Base-by-base conservation (phyloP, 2,888 invertebrate genomes). In the Stenodema calcarata region DNA sequence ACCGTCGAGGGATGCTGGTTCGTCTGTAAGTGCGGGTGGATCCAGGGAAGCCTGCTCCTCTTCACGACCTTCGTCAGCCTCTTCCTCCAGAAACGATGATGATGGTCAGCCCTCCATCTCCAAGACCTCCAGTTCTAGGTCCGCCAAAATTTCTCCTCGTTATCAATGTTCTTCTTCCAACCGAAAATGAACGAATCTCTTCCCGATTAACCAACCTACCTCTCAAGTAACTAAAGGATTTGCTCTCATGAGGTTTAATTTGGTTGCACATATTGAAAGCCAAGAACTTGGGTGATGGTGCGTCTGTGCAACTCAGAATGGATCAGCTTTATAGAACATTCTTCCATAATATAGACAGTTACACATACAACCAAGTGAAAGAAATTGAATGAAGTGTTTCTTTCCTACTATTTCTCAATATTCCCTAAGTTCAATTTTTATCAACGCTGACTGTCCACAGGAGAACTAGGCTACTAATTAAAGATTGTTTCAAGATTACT, bases 121-220 rank as follows among this genome's bases (percentile, higher is more conserved):
- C 62, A 62, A 62, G 23, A 18, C 62, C 7, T 62, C 62, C 18
- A 18, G 62, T 62, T 62, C 62, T 62, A 62, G 62, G 62, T 62
- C 62, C 62, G 62, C 62, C 62, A 62, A 62, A 62, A 62, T 62
- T 62, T 62, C 62, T 27, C 62, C 18, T 62, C 62, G 62, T 62
- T 62, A 62, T 62, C 62, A 62, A 62, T 62, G 62, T 62, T 62
- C 62, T 62, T 62, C 62, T 62, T 62, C 62, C 62, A 62, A 62
- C 62, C 62, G 62, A 62, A 62, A 62, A 62, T 62, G 62, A 62
- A 62, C 23, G 62, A 62, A 62, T 50, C 50, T n/a, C 16, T 50
- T 50, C 50, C 62, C 62, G 18, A 18, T 62, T 62, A 62, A 62
- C 62, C 62, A 62, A 23, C 62, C 62, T 62, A 62, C 62, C 62